phyloP scores from a whole-genome alignment of 2,888 invertebrate genomes.

The Heliconius hortense region DNA sequence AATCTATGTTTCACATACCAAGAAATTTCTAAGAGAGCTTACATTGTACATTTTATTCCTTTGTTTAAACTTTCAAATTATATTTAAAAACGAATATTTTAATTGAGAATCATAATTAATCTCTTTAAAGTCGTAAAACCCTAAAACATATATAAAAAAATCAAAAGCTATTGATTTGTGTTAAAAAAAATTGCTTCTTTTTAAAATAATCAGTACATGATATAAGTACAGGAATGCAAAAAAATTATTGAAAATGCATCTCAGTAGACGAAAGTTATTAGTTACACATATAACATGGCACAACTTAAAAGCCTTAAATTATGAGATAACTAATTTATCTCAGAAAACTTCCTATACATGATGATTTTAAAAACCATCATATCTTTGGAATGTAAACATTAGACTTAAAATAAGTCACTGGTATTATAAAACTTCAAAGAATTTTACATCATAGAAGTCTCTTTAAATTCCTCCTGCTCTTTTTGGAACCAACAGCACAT shows the following conservation, averaged over 20 bases:
- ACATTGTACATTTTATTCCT: neutral
- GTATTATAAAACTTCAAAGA: constrained; percentile 43
- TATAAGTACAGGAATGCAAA: constrained; percentile 25
- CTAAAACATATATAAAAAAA: neutral
- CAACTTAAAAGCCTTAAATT: constrained; percentile 50
- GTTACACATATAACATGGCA: constrained; percentile 49
- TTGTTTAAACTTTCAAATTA: neutral
- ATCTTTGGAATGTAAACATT: constrained; percentile 50
- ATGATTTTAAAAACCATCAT: constrained; percentile 48
- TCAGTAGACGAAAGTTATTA: constrained; percentile 35
- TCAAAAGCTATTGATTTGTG: neutral
- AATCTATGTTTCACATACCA: constrained; percentile 2
- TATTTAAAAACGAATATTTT: neutral
- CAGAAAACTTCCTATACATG: constrained; percentile 43
- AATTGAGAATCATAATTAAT: neutral
- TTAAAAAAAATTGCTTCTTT: constrained; percentile 5
- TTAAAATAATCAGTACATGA: constrained; percentile 21
- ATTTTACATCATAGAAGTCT: constrained; percentile 61
- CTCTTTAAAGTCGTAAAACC: neutral
- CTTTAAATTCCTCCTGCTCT: constrained; percentile 72
- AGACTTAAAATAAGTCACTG: constrained; percentile 54
- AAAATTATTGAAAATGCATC: constrained; percentile 24
- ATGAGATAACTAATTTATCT: constrained; percentile 45
- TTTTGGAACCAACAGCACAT: constrained; percentile 65
- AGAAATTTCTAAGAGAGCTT: constrained; percentile 16